Base-by-base conservation (phyloP, 2,113 vertebrate genomes). In the Erythrocebus patas region DNA sequence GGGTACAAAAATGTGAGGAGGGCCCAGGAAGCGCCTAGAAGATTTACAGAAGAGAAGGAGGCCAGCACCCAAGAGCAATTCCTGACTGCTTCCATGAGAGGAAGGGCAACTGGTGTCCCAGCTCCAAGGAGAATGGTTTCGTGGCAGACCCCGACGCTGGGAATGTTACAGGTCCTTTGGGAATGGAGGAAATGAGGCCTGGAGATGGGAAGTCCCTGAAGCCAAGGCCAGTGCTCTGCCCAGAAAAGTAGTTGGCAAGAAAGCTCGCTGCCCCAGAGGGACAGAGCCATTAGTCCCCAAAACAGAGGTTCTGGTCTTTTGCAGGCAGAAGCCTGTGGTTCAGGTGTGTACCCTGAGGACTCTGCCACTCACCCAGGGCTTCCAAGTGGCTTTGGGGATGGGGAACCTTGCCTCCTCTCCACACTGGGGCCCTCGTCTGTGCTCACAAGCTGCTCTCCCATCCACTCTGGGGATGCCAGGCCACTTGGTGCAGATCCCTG, bases 381-480 rank as follows among this genome's bases (percentile, higher is more conserved):
- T 75, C 32, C 2, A 5, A 23, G 35, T 35, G 27, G 50, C 23
- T 64, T 23, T 16, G 3, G 30, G 16, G 32, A 30, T 52, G 48
- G 7, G 72, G 55, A 86, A 3, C 4, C 2, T 25, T 35, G 40
- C 45, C n/a, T 20, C 12, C 68, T 25, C 3, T 25, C 23, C 43
- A 20, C 12, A 2, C 1, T 32, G 8, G 35, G 6, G 3, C n/a
- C 20, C 27, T 13, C 0, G 0, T 52, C 80, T 50, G 25, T 23
- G 32, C 32, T 43, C 35, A 55, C n/a, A 80, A 8, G 50, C 48
- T 38, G 40, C 10, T 2, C n/a, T 50, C 61, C 59, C n/a, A 57
- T 22, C 25, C 40, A 48, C 30, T 1, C 61, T 64, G 61, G 61
- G 27, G 61, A 64, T 2, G 14, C 75, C 30, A 18, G 0, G 1